A percentile compares a stretch with the other conserved stretches of the same genome.
These are phyloP conservation scores for Branchipolynoe longqiensis DNA, from an alignment of 2,888 invertebrate species.

Conservation along the genomic window DNA sequence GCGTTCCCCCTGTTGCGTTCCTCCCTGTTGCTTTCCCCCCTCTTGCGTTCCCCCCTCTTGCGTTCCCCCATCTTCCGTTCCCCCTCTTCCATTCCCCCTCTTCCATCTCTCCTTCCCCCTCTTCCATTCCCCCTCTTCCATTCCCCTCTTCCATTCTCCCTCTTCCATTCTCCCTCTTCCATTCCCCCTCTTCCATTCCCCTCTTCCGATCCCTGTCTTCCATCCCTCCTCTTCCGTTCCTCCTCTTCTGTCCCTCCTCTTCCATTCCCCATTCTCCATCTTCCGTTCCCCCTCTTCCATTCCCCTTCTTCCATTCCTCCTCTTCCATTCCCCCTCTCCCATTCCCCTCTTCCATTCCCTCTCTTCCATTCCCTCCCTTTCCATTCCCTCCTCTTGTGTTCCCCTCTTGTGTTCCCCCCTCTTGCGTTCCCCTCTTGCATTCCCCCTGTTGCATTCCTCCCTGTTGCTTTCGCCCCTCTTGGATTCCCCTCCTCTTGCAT, in stretches of 20 bases:
- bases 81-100: background rate
- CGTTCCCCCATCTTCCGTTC: background rate
- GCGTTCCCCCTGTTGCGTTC: background rate
- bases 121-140: background rate
- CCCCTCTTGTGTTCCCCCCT: too few relatives aligned
- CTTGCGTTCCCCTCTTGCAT: too few relatives aligned
- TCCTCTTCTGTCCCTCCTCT: background rate
- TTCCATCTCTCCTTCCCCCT: background rate
- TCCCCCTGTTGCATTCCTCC: too few relatives aligned
- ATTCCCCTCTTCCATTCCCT: background rate
- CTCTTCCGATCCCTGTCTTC: background rate
- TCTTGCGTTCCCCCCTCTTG: background rate
- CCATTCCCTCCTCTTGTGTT: too few relatives aligned
- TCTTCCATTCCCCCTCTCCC: background rate
- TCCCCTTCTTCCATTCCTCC: too few relatives aligned
- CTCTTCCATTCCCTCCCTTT: background rate
- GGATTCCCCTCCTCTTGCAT: too few relatives aligned
- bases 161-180: background rate
- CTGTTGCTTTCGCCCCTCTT: too few relatives aligned
- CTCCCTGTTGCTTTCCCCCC: background rate
- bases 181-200: background rate
- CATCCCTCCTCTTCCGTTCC: background rate
- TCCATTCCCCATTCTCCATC: background rate
- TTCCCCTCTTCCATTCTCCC: background rate
- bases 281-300: background rate